Base-by-base conservation (phyloP, 1,140 invertebrate species). In the Drosophila nannoptera region DNA sequence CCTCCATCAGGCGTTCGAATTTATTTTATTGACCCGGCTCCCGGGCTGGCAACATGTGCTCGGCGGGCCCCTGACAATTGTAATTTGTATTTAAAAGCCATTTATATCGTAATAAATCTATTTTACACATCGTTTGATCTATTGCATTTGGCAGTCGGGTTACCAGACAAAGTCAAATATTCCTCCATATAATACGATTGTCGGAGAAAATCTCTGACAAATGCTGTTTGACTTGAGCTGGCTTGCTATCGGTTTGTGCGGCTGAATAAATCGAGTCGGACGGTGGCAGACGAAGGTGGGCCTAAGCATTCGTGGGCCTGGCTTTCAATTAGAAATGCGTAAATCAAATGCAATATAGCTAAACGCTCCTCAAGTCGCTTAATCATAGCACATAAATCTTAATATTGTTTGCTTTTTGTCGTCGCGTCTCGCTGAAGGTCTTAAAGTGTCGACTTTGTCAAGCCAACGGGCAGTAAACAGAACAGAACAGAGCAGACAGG, bases 381-480 rank as follows among this genome's bases (percentile, higher is more conserved):
- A 61, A 63, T 65, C 67, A 52, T 36, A 56, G 61, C 58, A 40
- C 58, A 80, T 81, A 80, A 77, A 66, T 80, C 77, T 64, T 38
- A 69, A 67, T 73, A 38, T 38, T 69, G 48, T 49, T 8, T 69
- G 56, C 33, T 60, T 73, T 67, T 36, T 32, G 33, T 43, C 36
- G 49, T 56, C 55, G 48, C 16, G 48, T 48, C 54, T 49, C 45
- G 40, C 16, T 50, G 52, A 45, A 61, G 31, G 58, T 60, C 76
- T 75, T 64, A 75, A 64, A 62, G 58, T 65, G 60, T 76, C 69
- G 59, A 61, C 59, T 69, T 45, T 62, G 58, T 31, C 58, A 60
- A 31, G 58, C 55, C 55, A 60, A 9, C 31, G 32, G 32, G 35
- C 32, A 58, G 43, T 45, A 56, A 45, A 64, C 61, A 22, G n/a